Evolutionary conservation across 2,797 vertebrate species (phyloP), one percentile per base, ranked within the genome.

Genomic region (Pangasius macronema): DNA sequence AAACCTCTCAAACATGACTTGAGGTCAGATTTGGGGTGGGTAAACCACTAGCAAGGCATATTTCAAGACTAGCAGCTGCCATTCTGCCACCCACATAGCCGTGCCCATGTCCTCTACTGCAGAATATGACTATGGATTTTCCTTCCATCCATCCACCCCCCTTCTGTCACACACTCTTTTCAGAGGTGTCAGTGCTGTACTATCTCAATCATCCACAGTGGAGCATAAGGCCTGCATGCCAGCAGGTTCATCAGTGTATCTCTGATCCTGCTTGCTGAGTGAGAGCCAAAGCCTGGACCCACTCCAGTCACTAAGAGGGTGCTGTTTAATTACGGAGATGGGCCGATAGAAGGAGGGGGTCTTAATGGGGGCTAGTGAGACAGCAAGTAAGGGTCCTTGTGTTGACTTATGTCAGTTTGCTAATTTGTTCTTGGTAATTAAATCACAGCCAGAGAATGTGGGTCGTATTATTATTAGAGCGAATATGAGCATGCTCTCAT

Each of bases 391-490:
- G 42, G 61, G 24, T 77, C 70, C 77, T 82, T 18, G 73, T 76
- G 87, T 73, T 14, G 13, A 87, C 85, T 82, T 72, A 75, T 30
- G 61, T 83, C 75, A 61, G 70, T 77, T 86, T 39, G 53, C 82
- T 70, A 30, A 42, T 59, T 82, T 89, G 75, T 89, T 72, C 57
- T 72, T 86, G 86, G 79, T 88, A 85, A 92, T 67, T 88, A 89
- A 90, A 93, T 94, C 94, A 93, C 85, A 87, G 92, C 91, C 39
- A 63, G 76, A 82, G 87, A 81, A 94, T 94, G 49, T 94, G 90
- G 93, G 93, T 94, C 93, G 93, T 88, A 53, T 33, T 95, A 94
- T 95, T 95, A 93, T 94, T 93, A 93, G 93, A 90, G 67, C 70
- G 61, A 82, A 80, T 30, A 68, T 51, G 67, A 89, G 67, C 84